These are phyloP conservation scores for Shinisaurus crocodilurus DNA, from an alignment of 2,113 vertebrate genomes.

Conservation along the genomic window DNA sequence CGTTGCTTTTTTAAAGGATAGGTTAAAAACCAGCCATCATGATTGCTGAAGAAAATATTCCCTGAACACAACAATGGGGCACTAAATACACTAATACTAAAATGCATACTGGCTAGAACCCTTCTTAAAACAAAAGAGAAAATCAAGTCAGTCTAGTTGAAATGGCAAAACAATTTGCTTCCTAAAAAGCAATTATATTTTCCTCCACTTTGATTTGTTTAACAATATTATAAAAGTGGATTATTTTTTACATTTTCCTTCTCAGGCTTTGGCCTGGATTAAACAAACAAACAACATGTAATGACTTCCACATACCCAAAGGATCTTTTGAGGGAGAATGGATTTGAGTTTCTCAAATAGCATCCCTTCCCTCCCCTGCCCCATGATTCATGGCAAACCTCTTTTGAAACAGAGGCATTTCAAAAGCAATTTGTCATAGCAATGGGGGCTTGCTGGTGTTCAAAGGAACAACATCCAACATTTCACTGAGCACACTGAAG, in stretches of 20 bases:
- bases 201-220: conserved; percentile 11
- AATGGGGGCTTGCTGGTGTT: neutral
- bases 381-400: neutral
- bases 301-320: neutral
- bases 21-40: neutral
- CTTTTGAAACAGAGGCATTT: neutral
- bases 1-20: neutral
- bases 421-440: neutral
- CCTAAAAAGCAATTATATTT: neutral
- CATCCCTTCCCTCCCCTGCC: too few species aligned
- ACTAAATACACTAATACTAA: neutral
- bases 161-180: neutral
- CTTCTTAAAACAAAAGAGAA: neutral
- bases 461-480: neutral
- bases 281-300: neutral
- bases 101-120: neutral
- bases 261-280: conserved; percentile 8
- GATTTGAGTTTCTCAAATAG: neutral
- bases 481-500: neutral
- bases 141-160: neutral
- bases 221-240: conserved; percentile 33
- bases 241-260: neutral
- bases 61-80: neutral
- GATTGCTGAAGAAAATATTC: neutral
- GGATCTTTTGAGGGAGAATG: neutral